phyloP scores from a whole-genome alignment of 2,888 invertebrate genomes.

The Catocala sponsa region DNA sequence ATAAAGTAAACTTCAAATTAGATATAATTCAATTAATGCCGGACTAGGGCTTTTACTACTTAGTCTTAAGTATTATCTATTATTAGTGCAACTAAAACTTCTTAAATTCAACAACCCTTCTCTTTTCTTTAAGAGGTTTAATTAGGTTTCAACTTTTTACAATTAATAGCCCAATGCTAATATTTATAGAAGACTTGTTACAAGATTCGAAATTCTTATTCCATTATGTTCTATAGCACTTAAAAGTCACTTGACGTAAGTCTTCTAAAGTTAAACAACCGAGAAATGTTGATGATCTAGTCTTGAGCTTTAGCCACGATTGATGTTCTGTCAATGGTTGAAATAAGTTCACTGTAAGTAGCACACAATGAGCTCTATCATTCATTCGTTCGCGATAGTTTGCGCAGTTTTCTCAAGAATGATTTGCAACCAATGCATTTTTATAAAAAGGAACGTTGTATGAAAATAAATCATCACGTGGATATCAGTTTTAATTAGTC shows the following conservation, averaged over 20 bases:
- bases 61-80: no score
- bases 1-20: no score
- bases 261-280: slow-evolving; percentile 8
- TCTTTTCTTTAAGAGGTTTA: slow-evolving; percentile 1
- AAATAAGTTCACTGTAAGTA: slow-evolving; percentile 8
- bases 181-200: slow-evolving; percentile 1
- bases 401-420: slow-evolving; percentile 2
- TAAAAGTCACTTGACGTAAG: slow-evolving; percentile 9
- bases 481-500: no score
- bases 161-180: slow-evolving; percentile 5
- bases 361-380: slow-evolving; percentile 3
- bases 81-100: no score
- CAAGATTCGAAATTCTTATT: slow-evolving; percentile 11
- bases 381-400: slow-evolving; percentile 8
- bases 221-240: slow-evolving; percentile 9
- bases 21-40: no score
- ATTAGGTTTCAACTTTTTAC: slow-evolving; percentile 5
- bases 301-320: slow-evolving; percentile 7
- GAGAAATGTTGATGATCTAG: slow-evolving; percentile 10
- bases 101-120: background rate
- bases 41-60: no score
- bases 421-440: slow-evolving; percentile 5
- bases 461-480: background rate
- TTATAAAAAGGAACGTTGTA: slow-evolving; percentile 2
- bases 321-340: slow-evolving; percentile 8